A percentile compares a stretch with the other conserved stretches of the same genome.
Conservation (phyloP, 2,113 vertebrate species). For the Lasiurus cinereus region DNA sequence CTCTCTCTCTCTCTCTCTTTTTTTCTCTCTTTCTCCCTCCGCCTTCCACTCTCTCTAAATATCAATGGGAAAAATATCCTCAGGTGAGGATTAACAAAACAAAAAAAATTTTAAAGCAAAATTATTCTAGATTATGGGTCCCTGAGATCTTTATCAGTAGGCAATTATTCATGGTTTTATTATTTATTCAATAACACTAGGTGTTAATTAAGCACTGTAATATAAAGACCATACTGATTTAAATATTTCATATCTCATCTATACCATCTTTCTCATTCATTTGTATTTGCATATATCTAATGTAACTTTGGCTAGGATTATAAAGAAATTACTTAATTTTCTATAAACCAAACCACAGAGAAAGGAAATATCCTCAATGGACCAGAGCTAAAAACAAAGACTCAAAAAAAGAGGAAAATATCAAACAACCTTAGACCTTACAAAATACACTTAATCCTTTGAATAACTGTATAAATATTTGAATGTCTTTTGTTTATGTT, state of each 20-base stretch:
- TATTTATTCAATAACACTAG: slow-evolving; percentile 27
- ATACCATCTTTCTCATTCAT: background rate
- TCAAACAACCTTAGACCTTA: slow-evolving; percentile 85
- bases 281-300: slow-evolving; percentile 69
- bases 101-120: slow-evolving; percentile 16
- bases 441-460: slow-evolving; percentile 87
- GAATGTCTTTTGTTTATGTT: slow-evolving; percentile 88
- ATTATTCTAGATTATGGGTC: background rate
- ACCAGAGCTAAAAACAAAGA: slow-evolving; percentile 79
- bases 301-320: slow-evolving; percentile 59
- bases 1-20: too few relatives aligned
- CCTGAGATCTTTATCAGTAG: background rate
- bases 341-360: slow-evolving; percentile 65
- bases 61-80: too few relatives aligned
- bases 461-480: slow-evolving; percentile 88
- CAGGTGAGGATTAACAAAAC: too few relatives aligned
- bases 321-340: slow-evolving; percentile 72
- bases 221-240: slow-evolving; percentile 5
- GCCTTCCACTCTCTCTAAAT: too few relatives aligned
- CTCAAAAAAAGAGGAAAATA: slow-evolving; percentile 71
- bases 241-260: slow-evolving; percentile 31
- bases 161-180: background rate
- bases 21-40: too few relatives aligned
- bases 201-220: background rate
- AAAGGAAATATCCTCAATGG: slow-evolving; percentile 73